phyloP scores from a whole-genome alignment of 2,888 invertebrate genomes.

The Neoaliturus tenellus region DNA sequence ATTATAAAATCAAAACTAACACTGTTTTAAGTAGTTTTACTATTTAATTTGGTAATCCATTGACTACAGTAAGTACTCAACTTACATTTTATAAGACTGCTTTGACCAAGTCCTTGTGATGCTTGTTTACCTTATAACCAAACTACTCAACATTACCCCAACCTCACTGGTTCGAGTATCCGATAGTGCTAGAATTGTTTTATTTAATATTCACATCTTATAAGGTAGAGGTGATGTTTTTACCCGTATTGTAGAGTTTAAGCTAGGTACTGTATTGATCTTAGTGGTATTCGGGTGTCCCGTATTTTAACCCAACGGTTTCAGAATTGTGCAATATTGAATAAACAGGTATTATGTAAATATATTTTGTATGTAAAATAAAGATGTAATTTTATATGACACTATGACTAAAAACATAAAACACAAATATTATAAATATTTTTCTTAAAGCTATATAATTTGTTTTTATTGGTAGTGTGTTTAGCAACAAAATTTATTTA shows the following conservation, averaged over 20 bases:
- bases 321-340: slow-evolving; percentile 40
- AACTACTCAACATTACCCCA: not conserved
- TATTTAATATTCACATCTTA: not conserved
- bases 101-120: slow-evolving; percentile 31
- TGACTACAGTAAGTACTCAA: not conserved
- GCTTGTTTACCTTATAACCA: not conserved
- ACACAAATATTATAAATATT: not conserved
- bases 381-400: slow-evolving; percentile 34
- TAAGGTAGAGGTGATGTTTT: not conserved
- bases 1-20: not conserved
- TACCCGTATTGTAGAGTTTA: not conserved
- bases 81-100: slow-evolving; percentile 50
- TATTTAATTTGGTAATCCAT: not conserved
- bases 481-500: not conserved
- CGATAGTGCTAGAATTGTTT: slow-evolving; percentile 18
- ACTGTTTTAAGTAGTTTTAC: not conserved
- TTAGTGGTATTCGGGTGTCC: slow-evolving; percentile 17
- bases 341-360: slow-evolving; percentile 41
- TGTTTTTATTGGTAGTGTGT: slow-evolving; percentile 2
- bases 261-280: not conserved
- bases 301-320: slow-evolving; percentile 28
- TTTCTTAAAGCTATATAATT: too few species aligned
- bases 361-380: slow-evolving; percentile 46
- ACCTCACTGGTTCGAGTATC: not conserved
- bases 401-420: not conserved